A percentile compares a stretch with the other conserved stretches of the same genome.
phyloP scores from a whole-genome alignment of 2,888 invertebrate species.

The Dryococelus australis region DNA sequence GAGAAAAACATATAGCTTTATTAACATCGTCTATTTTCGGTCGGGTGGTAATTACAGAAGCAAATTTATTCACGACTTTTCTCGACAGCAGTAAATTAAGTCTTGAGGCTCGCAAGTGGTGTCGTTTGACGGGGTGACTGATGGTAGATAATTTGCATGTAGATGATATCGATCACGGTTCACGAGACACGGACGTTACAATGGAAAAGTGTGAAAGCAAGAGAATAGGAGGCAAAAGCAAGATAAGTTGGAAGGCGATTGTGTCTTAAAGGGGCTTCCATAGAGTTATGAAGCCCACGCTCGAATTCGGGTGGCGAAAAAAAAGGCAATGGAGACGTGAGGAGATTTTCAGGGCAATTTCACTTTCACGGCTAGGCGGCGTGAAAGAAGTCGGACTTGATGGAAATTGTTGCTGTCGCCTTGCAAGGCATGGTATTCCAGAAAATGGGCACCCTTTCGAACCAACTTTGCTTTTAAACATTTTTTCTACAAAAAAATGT shows the following conservation, averaged over 20 bases:
- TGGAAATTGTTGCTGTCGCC: not conserved
- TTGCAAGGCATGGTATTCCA: not conserved
- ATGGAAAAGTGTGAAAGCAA: not conserved
- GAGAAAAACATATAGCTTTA: not conserved
- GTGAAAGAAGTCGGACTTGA: constrained; percentile 5
- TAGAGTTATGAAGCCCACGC: not conserved
- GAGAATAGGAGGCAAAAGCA: not conserved
- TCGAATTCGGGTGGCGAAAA: not conserved
- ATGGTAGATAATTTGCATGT: not conserved
- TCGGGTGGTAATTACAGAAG: not conserved
- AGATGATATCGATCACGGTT: not conserved
- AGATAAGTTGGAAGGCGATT: not conserved
- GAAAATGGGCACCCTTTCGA: not conserved
- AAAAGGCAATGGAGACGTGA: not conserved
- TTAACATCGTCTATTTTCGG: not conserved
- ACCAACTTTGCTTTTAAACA: not conserved
- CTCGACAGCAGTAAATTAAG: not conserved
- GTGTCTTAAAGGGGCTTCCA: not conserved
- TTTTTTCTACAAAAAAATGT: not conserved
- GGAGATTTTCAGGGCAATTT: constrained; percentile 9
- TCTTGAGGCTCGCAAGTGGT: not conserved
- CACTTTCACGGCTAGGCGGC: not conserved
- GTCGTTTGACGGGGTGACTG: not conserved
- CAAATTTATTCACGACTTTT: not conserved
- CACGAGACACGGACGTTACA: not conserved